Conservation (phyloP, 2,797 vertebrate species). For the Lepilemur ruficaudatus region DNA sequence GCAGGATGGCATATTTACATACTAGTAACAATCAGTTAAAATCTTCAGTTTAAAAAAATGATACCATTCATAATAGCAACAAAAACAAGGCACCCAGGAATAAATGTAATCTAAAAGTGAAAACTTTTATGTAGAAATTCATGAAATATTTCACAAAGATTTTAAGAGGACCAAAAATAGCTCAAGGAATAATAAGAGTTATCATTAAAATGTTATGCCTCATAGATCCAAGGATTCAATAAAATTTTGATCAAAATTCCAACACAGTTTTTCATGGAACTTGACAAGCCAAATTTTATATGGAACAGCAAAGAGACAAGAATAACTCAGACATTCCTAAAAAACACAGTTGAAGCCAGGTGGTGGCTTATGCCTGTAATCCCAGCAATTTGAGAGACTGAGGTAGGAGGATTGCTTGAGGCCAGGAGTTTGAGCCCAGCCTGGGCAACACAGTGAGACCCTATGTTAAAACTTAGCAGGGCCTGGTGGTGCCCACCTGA, state of each 20-base stretch:
- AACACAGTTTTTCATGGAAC: not conserved
- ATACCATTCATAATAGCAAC: not conserved
- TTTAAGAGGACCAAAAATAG: not conserved
- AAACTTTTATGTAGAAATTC: not conserved
- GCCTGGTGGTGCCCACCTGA: too few relatives aligned
- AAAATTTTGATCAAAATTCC: not conserved
- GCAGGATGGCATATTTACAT: not conserved
- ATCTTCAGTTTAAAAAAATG: not conserved
- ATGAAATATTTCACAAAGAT: not conserved
- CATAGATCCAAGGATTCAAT: not conserved
- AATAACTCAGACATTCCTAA: not conserved
- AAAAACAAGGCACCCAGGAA: not conserved
- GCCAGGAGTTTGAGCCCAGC: too few relatives aligned
- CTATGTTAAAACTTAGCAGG: too few relatives aligned
- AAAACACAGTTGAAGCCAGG: not conserved
- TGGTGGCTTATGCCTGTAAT: too few relatives aligned
- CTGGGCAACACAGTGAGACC: too few relatives aligned
- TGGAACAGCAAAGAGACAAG: not conserved
- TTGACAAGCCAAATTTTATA: not conserved
- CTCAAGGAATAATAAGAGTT: not conserved
- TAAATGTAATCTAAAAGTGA: not conserved
- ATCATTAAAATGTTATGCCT: not conserved
- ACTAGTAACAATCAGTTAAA: not conserved
- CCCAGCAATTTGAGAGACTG: too few relatives aligned
- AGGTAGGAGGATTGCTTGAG: too few relatives aligned